A percentile compares a stretch with the other conserved stretches of the same genome.
phyloP scores from a whole-genome alignment of 2,797 vertebrate species.

The Chelonia mydas region DNA sequence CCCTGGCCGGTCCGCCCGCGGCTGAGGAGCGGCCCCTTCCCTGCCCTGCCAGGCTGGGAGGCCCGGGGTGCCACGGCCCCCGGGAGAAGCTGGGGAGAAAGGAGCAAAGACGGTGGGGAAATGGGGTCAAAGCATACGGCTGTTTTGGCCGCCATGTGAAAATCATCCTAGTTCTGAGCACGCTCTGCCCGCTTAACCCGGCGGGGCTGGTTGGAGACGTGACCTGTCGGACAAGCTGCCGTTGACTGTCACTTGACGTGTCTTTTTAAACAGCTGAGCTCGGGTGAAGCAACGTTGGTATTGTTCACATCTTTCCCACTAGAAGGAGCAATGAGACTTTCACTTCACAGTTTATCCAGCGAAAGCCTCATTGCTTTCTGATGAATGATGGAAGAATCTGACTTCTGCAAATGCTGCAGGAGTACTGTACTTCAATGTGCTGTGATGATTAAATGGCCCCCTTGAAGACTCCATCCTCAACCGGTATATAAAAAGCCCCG shows the following conservation, averaged over 20 bases:
- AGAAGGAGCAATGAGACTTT: not conserved
- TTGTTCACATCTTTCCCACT: not conserved
- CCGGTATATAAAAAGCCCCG: no score
- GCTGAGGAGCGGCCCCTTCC: not conserved
- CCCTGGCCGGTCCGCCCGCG: no score
- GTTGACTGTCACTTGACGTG: not conserved
- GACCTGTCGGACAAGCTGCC: not conserved
- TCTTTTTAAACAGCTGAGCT: not conserved
- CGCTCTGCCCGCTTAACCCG: no score
- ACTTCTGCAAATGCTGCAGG: not conserved
- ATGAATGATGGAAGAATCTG: not conserved
- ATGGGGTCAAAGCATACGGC: no score
- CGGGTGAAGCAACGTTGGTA: fast-evolving
- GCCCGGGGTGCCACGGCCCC: no score
- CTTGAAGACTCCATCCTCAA: not conserved
- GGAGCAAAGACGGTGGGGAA: not conserved
- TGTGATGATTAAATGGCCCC: no score
- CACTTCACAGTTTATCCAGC: not conserved
- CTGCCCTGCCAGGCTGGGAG: not conserved
- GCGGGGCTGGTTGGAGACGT: no score
- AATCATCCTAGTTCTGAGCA: no score
- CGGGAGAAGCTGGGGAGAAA: not conserved
- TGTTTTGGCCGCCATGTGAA: no score
- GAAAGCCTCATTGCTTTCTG: no score
- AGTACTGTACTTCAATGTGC: not conserved